Conservation (phyloP, 1,140 invertebrate genomes). For the Drosophila lini region DNA sequence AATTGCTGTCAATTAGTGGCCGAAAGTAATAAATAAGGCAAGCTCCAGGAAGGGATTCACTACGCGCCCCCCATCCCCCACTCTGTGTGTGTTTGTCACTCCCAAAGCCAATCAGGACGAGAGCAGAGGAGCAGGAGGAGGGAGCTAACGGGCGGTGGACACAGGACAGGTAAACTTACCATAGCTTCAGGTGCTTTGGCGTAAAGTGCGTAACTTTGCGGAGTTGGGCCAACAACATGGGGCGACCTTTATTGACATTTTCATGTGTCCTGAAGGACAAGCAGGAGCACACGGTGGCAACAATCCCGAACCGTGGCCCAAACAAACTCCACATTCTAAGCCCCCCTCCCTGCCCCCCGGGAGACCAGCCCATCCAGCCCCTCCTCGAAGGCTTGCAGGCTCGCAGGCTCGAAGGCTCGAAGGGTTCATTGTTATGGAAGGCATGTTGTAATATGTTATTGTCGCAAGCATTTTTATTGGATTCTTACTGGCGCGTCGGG, state of each 20-base stretch:
- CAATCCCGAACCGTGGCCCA: background rate
- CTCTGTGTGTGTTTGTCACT: constrained; percentile 17
- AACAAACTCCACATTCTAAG: constrained; percentile 6
- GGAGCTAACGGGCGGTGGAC: background rate
- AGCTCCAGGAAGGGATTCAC: constrained; percentile 28
- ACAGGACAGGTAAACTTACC: constrained; percentile 9
- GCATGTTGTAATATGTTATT: constrained; percentile 72
- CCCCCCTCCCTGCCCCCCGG: background rate
- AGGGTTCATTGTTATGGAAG: constrained; percentile 57
- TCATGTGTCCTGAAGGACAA: constrained; percentile 56
- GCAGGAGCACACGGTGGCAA: constrained; percentile 20
- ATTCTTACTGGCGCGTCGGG: constrained; percentile 29
- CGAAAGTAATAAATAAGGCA: constrained; percentile 74
- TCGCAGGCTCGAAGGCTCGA: background rate
- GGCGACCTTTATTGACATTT: constrained; percentile 71
- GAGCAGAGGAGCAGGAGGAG: background rate
- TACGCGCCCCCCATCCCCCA: background rate
- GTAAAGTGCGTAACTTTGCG: constrained; percentile 25
- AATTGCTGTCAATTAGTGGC: constrained; percentile 76
- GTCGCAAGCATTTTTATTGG: constrained; percentile 67
- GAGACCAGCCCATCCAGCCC: background rate
- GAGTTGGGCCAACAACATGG: constrained; percentile 1
- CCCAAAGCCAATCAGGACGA: constrained; percentile 26
- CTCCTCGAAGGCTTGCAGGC: background rate
- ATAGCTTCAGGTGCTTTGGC: constrained; percentile 4